Evolutionary conservation across 2,888 invertebrate genomes (phyloP).

Genomic region (Drosophila lutescens): DNA sequence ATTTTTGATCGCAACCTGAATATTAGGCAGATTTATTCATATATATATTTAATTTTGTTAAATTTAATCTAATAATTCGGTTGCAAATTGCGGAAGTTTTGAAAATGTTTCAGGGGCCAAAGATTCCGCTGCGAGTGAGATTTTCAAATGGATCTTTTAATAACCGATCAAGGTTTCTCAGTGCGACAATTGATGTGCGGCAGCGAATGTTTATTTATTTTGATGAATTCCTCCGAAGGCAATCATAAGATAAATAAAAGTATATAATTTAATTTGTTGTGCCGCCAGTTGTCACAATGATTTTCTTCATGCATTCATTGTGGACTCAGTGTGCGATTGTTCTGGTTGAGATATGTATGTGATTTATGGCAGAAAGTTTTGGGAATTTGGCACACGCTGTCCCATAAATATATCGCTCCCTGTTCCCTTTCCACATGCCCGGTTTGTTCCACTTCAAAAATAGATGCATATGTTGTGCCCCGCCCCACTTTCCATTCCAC

Average conservation of each 20-base stretch:
- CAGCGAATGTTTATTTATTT: conserved; percentile 29
- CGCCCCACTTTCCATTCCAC: conserved; percentile 3
- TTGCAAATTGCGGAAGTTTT: not conserved
- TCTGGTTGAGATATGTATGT: not conserved
- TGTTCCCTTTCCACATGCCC: conserved; percentile 27
- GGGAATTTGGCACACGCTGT: conserved; percentile 34
- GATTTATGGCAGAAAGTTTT: conserved; percentile 13
- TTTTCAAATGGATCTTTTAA: conserved; percentile 10
- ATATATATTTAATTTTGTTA: conserved; percentile 3
- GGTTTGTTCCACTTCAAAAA: conserved; percentile 41
- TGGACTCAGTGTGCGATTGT: not conserved
- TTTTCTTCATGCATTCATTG: conserved; percentile 8
- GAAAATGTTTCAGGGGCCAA: conserved; percentile 33
- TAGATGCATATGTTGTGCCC: conserved; percentile 13
- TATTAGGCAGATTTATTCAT: conserved; percentile 8
- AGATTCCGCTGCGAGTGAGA: conserved; percentile 30
- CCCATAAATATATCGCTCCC: conserved; percentile 37
- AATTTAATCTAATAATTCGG: conserved; percentile 1
- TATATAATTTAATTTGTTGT: conserved; percentile 37
- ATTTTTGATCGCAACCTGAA: conserved; percentile 8
- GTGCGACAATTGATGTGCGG: conserved; percentile 34
- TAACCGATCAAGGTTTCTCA: conserved; percentile 28
- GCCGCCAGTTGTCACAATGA: conserved; percentile 22
- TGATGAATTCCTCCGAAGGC: conserved; percentile 30
- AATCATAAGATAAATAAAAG: conserved; percentile 20